These are phyloP conservation scores for Cheilosia vernalis DNA, from an alignment of 2,888 invertebrate species.

Conservation along the genomic window DNA sequence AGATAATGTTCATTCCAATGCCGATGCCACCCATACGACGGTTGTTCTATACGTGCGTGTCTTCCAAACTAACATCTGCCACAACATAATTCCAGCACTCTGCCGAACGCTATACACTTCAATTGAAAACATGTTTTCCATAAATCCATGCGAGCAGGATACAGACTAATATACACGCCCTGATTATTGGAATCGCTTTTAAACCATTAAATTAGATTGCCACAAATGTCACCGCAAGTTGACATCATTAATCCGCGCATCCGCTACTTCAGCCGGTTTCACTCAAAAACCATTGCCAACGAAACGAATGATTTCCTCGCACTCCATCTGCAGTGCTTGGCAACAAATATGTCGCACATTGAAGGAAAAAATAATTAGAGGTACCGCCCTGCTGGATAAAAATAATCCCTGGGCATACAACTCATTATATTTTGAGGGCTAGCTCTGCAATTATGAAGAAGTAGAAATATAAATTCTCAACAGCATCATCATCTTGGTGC, in stretches of 20 bases:
- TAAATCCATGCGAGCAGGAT: constrained; percentile 13
- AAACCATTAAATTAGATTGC: constrained; percentile 71
- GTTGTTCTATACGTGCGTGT: background rate
- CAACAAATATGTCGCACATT: constrained; percentile 45
- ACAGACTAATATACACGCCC: constrained; percentile 12
- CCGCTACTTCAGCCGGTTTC: constrained; percentile 58
- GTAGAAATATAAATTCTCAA: constrained; percentile 64
- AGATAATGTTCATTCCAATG: background rate
- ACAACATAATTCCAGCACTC: constrained; percentile 6
- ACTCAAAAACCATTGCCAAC: constrained; percentile 72
- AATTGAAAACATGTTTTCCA: constrained; percentile 27
- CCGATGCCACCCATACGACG: background rate
- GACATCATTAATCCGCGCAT: constrained; percentile 73
- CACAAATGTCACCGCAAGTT: constrained; percentile 70
- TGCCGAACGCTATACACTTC: constrained; percentile 22
- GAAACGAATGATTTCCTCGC: constrained; percentile 75
- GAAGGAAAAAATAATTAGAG: constrained; percentile 69
- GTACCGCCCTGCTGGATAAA: constrained; percentile 51
- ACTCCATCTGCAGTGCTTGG: constrained; percentile 64
- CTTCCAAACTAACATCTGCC: constrained; percentile 6
- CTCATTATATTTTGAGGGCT: constrained; percentile 62
- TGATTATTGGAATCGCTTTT: constrained; percentile 54
- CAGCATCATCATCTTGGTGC: constrained; percentile 27
- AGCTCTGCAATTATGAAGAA: constrained; percentile 70
- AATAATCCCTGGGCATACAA: constrained; percentile 70